Base-by-base conservation (phyloP, 2,113 vertebrate genomes). In the Heterochromis multidens region DNA sequence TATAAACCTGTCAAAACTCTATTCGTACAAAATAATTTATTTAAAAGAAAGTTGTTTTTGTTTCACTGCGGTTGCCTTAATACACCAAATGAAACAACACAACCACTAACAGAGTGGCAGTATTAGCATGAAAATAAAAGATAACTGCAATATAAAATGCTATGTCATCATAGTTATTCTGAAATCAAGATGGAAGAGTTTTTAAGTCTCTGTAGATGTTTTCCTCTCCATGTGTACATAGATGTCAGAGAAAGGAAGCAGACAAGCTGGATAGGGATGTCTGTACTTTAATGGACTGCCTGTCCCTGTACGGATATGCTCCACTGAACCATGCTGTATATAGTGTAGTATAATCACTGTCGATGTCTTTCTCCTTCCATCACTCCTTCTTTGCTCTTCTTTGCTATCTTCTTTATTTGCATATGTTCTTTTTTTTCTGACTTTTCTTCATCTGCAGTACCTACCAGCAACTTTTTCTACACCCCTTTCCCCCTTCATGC, bases 271-370 rank as follows among this genome's bases (percentile, higher is more conserved):
- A 88, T 91, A 83, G 79, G 89, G 63, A 87, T 93, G 92, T 87
- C 80, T 90, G 37, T 89, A 86, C 83, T 91, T 94, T 92, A 94
- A 94, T 94, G 88, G 87, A 93, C 83, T 40, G 81, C 80, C 90
- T 89, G 92, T 95, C 92, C 93, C 93, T 89, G 81, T 87, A 89
- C 77, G 80, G 94, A 93, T 88, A 87, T 91, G 95, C 94, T 95
- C 92, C 94, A 95, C 78, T 95, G 94, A 95, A 93, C 84, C 92
- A 91, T 94, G 87, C 90, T 88, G 82, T 91, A 92, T 93, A 89
- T 92, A 90, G 76, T 88, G 92, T 90, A 87, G 88, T 91, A 88
- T 91, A 93, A 94, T 94, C 93, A 91, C 92, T 85, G 86, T 88
- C 89, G 79, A 79, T 90, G 91, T 92, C 89, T 83, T 74, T 90